Evolutionary conservation across 2,888 invertebrate species (phyloP), one percentile per base, ranked within the genome.

Genomic region (Petrolisthes manimaculis): DNA sequence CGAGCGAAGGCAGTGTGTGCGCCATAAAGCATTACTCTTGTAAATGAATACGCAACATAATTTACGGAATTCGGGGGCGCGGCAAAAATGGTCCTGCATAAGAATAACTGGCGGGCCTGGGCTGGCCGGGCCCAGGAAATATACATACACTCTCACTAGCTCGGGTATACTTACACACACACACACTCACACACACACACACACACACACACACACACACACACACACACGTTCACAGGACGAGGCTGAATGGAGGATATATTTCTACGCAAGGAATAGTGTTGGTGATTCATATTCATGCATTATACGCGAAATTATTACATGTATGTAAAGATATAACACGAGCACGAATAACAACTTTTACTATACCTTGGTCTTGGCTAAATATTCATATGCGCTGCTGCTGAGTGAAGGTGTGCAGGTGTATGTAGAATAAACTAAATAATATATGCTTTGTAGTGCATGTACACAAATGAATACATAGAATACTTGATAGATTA

Each of bases 101-200:
- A 84, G 74, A 84, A 84, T 56, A 84, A 81, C 81, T 81, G 81
- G 81, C 81, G 67, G 81, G 61, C 67, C 81, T 24, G 81, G 81
- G 14, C 37, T 67, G 81, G 67, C 21, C 81, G n/a, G 61, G 67
- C 67, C 56, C 67, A 37, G 81, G 81, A 67, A 80, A 81, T 81
- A 81, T 81, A 67, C 67, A 67, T 81, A 80, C n/a, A 14, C 5
- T 8, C 14, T 8, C 18, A 78, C 53, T 51, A 78, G 53, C n/a
- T n/a, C 8, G 61, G 61, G 24, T 21, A 80, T n/a, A 80, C 55
- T 37, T 54, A 80, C 21, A 53, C 55, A 80, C 55, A 80, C 21
- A 5, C 14, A 80, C 21, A 12, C 14, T 37, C 21, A 80, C 55
- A 80, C 18, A 80, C 21, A 80, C 55, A 80, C 21, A 80, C 14